Evolutionary conservation across 2,888 invertebrate genomes (phyloP).

Genomic region (Romanomermis culicivorax): DNA sequence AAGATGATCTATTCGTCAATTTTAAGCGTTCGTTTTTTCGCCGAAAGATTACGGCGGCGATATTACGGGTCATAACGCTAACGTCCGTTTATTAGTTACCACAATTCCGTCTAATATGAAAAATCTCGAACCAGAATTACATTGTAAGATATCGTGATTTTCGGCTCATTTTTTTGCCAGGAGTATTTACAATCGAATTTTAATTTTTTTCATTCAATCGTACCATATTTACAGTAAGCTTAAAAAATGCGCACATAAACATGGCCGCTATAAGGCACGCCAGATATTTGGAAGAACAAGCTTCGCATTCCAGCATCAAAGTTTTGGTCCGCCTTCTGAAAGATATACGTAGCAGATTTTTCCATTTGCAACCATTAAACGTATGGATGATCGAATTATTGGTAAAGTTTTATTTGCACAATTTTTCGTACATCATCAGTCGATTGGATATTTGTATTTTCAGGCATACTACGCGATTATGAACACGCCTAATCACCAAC

Average conservation of each 20-base stretch:
- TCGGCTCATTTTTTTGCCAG: neutral
- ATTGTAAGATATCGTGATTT: slow-evolving; percentile 32
- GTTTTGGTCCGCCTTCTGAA: slow-evolving; percentile 75
- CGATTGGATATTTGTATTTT: slow-evolving; percentile 12
- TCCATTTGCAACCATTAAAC: slow-evolving; percentile 67
- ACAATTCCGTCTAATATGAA: slow-evolving; percentile 79
- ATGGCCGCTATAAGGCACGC: slow-evolving; percentile 81
- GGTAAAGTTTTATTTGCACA: too few relatives aligned
- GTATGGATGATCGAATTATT: slow-evolving; percentile 92
- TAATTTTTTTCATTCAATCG: slow-evolving; percentile 8
- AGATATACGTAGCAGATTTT: slow-evolving; percentile 67
- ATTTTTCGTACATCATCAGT: neutral
- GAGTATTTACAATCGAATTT: slow-evolving; percentile 3
- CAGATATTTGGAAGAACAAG: slow-evolving; percentile 94
- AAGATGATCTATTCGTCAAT: slow-evolving; percentile 21
- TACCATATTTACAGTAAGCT: slow-evolving; percentile 35
- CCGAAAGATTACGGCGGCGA: slow-evolving; percentile 50
- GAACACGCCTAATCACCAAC: slow-evolving; percentile 80
- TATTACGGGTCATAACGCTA: slow-evolving; percentile 57
- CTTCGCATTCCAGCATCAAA: slow-evolving; percentile 85
- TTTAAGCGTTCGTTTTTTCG: slow-evolving; percentile 16
- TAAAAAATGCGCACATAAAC: slow-evolving; percentile 58
- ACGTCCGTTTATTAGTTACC: slow-evolving; percentile 69
- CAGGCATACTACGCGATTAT: slow-evolving; percentile 79
- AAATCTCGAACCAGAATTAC: slow-evolving; percentile 68